These are phyloP conservation scores for Lycaon pictus DNA, from an alignment of 2,113 vertebrate genomes.

Conservation along the genomic window DNA sequence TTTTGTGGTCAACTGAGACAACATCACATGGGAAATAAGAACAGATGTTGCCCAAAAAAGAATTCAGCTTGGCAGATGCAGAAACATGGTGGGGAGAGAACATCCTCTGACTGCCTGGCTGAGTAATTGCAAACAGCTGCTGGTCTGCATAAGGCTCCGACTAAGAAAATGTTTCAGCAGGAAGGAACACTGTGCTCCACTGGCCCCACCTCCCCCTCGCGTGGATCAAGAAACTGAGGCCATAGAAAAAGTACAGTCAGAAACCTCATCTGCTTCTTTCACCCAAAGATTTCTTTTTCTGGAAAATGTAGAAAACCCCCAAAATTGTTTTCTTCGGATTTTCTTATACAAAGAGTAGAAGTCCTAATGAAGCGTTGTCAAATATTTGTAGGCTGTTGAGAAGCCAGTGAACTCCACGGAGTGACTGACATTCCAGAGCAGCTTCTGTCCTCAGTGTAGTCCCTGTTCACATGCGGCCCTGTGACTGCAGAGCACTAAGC, in stretches of 20 bases:
- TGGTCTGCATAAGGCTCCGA: background rate
- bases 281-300: background rate
- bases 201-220: background rate
- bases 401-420: background rate
- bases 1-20: conserved; percentile 51
- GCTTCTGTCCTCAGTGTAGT: background rate
- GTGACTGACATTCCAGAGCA: background rate
- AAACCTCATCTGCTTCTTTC: background rate
- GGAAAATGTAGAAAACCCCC: background rate
- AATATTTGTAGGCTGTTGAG: background rate
- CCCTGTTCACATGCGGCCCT: background rate
- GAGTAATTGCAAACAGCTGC: conserved; percentile 38
- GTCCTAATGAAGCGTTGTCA: background rate
- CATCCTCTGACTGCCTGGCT: background rate
- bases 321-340: background rate
- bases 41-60: conserved; percentile 38
- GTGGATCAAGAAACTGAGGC: conserved; percentile 18
- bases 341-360: background rate
- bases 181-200: background rate
- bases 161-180: background rate
- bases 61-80: conserved; percentile 41
- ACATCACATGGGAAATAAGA: conserved; percentile 21
- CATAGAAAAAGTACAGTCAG: background rate
- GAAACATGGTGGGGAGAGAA: background rate
- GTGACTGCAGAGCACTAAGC: background rate